A percentile compares a stretch with the other conserved stretches of the same genome.
Evolutionary conservation across 2,113 vertebrate species (phyloP).

Genomic region (Dasyornis broadbenti): DNA sequence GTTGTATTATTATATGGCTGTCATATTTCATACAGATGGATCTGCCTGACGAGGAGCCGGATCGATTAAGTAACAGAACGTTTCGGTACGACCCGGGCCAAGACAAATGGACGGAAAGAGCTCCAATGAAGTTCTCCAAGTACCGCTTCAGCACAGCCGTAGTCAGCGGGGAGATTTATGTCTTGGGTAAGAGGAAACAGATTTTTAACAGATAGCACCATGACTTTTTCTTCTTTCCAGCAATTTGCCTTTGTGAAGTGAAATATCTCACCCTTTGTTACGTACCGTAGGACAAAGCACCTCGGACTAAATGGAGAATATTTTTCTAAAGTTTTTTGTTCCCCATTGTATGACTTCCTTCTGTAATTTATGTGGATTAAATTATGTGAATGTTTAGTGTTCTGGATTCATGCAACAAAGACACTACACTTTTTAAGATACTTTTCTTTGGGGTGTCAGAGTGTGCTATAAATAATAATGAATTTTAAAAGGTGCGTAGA

Average conservation of each 20-base stretch:
- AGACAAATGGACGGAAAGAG: constrained; percentile 85
- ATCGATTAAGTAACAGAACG: constrained; percentile 90
- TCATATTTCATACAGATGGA: constrained; percentile 81
- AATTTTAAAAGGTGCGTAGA: not conserved
- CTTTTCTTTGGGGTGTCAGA: not conserved
- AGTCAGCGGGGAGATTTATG: constrained; percentile 88
- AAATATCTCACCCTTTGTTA: constrained; percentile 28
- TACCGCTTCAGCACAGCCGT: constrained; percentile 89
- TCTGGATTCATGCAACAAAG: not conserved
- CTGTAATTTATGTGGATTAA: not conserved
- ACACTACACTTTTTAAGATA: not conserved
- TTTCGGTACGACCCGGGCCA: constrained; percentile 85
- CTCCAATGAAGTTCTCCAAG: constrained; percentile 91
- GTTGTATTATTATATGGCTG: constrained; percentile 51
- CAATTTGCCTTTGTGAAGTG: constrained; percentile 30
- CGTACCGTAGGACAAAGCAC: not conserved
- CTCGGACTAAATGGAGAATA: not conserved
- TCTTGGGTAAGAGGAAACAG: constrained; percentile 83
- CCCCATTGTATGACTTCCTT: not conserved
- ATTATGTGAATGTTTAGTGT: not conserved
- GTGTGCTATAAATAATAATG: not conserved
- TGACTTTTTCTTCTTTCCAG: constrained; percentile 33
- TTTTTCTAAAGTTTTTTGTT: not conserved
- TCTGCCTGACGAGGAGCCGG: constrained; percentile 90
- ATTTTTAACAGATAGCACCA: constrained; percentile 40